Base-by-base conservation (phyloP, 2,888 invertebrate species). In the Drosophila kuntzei region DNA sequence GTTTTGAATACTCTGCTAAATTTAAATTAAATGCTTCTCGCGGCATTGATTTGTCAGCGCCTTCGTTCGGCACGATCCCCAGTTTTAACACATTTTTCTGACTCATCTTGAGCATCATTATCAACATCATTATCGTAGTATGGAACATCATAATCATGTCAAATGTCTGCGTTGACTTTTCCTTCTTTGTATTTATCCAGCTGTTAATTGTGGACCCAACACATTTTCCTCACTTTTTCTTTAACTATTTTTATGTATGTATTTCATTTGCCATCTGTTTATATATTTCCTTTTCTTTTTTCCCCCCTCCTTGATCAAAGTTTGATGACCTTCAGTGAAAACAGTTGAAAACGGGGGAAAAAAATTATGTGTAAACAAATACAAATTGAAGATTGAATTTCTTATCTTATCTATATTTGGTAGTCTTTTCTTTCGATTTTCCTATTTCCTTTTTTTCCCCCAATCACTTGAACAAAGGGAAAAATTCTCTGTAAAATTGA, bases 41-140 rank as follows among this genome's bases (percentile, higher is more conserved):
- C 7, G 57, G 47, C 82, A 82, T 82, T 87, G 88, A 87, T 87
- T 87, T 82, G 85, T 87, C 81, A 81, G 79, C 87, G 59, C 60
- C 64, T 66, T 49, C 18, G 47, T 43, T 43, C 18, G 58, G 41
- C 72, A 73, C 72, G 73, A 63, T 63, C 55, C 14, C 8, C 29
- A 25, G 37, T 39, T 50, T 50, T 37, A 22, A 57, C 58, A 73
- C 55, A 75, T 54, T 59, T 46, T 6, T 34, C 41, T 57, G 41
- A 51, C 49, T 62, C 47, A 59, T 41, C 73, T 14, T 36, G 3
- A 9, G 20, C 32, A 41, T 29, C 43, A 58, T 51, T 22, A 47
- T 29, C 5, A 49, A 20, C 50, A 54, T 55, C 36, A 18, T 44
- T 34, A 55, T 75, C 27, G n/a, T 12, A 9, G 12, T 36, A 22